Evolutionary conservation across 1,140 invertebrate species (phyloP).

Genomic region (Bilobella aurantiaca): DNA sequence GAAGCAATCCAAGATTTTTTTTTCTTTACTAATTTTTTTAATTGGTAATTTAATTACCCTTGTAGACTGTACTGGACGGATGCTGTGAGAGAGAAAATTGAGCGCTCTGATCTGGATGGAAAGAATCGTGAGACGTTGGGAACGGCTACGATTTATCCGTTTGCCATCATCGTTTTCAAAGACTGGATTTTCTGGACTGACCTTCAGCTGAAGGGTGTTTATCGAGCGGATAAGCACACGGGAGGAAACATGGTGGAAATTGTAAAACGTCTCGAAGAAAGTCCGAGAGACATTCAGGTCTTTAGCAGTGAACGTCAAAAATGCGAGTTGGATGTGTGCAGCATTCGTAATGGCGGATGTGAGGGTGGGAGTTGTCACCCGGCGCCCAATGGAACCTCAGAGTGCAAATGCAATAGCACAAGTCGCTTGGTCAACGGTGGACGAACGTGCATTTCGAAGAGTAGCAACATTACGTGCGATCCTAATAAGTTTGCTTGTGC

Average conservation of each 20-base stretch:
- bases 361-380: conserved; percentile 90
- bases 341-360: conserved; percentile 89
- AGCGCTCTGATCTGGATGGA: conserved; percentile 81
- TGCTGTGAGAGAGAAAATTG: conserved; percentile 92
- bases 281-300: conserved; percentile 80
- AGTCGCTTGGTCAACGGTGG: conserved; percentile 84
- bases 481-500: conserved; percentile 78
- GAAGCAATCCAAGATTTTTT: background rate
- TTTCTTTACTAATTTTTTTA: background rate
- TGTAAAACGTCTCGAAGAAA: conserved; percentile 80
- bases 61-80: conserved; percentile 85
- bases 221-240: conserved; percentile 91
- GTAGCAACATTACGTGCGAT: conserved; percentile 78
- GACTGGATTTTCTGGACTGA: conserved; percentile 98
- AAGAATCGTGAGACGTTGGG: conserved; percentile 59
- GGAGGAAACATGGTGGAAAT: conserved; percentile 89
- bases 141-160: conserved; percentile 87
- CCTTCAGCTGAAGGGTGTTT: conserved; percentile 83
- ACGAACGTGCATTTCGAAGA: conserved; percentile 63
- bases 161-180: conserved; percentile 81
- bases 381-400: conserved; percentile 62
- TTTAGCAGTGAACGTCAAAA: conserved; percentile 68
- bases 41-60: background rate
- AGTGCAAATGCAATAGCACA: conserved; percentile 76
- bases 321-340: conserved; percentile 74